Evolutionary conservation across 2,888 invertebrate species (phyloP).

Genomic region (Lymantria monacha): DNA sequence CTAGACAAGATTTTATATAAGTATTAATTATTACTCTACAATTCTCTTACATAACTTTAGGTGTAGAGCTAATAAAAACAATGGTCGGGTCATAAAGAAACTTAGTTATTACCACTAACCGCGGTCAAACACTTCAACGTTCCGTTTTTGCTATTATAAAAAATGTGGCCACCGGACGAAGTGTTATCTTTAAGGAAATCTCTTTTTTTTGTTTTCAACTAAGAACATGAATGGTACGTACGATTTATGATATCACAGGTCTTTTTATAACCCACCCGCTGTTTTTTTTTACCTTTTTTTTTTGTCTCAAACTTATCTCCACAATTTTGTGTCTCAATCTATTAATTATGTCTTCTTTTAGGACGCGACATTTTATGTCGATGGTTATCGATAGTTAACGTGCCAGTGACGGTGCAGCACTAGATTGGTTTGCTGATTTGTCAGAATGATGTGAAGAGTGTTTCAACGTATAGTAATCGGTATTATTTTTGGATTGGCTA

Average conservation of each 20-base stretch:
- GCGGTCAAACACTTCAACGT: conserved; percentile 43
- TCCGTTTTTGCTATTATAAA: conserved; percentile 46
- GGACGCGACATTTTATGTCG: conserved; percentile 61
- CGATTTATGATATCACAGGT: conserved; percentile 79
- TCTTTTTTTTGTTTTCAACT: conserved; percentile 60
- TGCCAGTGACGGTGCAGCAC: conserved; percentile 46
- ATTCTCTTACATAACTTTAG: not conserved
- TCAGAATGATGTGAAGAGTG: conserved; percentile 24
- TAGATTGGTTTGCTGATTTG: conserved; percentile 30
- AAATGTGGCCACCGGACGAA: conserved; percentile 73
- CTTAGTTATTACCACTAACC: conserved; percentile 32
- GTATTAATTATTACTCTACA: not conserved
- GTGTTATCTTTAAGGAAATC: conserved; percentile 75
- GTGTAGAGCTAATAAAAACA: conserved; percentile 19
- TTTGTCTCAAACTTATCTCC: conserved; percentile 57
- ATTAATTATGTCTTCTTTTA: conserved; percentile 79
- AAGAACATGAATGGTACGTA: conserved; percentile 78
- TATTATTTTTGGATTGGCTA: too few relatives aligned
- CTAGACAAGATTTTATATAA: not conserved
- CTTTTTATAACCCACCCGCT: conserved; percentile 70
- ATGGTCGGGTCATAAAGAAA: conserved; percentile 24
- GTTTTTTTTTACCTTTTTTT: conserved; percentile 54
- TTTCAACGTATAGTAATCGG: too few relatives aligned
- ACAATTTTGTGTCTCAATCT: conserved; percentile 79
- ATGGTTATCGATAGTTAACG: conserved; percentile 56